Base-by-base conservation (phyloP, 2,797 vertebrate species). In the Crax fasciolata region DNA sequence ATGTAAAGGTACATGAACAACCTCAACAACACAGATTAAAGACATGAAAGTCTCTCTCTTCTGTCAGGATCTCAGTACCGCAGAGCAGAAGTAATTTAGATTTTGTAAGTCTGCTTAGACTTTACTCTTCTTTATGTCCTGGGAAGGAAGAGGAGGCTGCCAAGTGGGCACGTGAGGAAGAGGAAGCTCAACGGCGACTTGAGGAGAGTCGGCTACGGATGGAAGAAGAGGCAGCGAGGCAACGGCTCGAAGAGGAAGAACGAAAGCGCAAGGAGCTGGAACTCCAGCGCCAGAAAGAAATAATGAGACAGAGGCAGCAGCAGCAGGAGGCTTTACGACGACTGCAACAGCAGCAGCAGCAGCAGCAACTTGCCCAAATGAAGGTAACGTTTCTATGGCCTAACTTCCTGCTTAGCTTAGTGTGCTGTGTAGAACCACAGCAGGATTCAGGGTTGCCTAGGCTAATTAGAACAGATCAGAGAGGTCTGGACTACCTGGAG, bases 351-450 rank as follows among this genome's bases (percentile, higher is more conserved):
- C 99, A 99, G 14, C 99, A 99, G 70, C 99, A 99, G 68, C 99
- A 99, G 32, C 99, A 99, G 87, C 99, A 99, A 88, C 98, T 99
- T 51, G 99, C 99, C 30, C 99, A 99, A 73, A 99, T 99, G 99
- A 99, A 99, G 98, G 99, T 99, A 94, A 30, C 0, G 3, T 30
- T 19, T 38, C 70, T 41, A 6, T 15, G 24, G n/a, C 13, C n/a
- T 1, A 4, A 8, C 20, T 44, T 32, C 10, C 25, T 79, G 24
- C 32, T n/a, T 49, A 11, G 38, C 38, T 52, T 23, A 16, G 19
- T 1, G 1, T 20, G 61, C 32, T 7, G 49, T 49, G 39, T 23
- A 23, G 62, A 84, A 41, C 8, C 11, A 1, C 32, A 13, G 30
- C 35, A n/a, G 66, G 43, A 9, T 25, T 91, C 59, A 25, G 63